A percentile compares a stretch with the other conserved stretches of the same genome.
Evolutionary conservation across 2,113 vertebrate species (phyloP).

Genomic region (Heloderma charlesbogerti): DNA sequence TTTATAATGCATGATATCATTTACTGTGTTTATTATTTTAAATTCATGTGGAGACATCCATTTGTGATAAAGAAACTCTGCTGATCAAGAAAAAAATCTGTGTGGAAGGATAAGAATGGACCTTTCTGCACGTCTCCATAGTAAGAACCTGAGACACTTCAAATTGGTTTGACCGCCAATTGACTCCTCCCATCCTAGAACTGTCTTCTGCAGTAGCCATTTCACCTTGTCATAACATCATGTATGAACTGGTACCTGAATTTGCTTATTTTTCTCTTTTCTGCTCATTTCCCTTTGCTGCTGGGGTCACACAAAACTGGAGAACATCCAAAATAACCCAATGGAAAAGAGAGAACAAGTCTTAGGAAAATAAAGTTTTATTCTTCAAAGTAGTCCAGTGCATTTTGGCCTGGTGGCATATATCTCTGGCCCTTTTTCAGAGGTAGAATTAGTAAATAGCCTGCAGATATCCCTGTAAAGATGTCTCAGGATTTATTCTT

Average conservation of each 20-base stretch:
- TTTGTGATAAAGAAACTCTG: not conserved
- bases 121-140: not conserved
- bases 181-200: not conserved
- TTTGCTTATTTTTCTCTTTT: too few species aligned
- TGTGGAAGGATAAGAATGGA: not conserved
- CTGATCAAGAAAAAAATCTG: not conserved
- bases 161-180: not conserved
- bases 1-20: not conserved
- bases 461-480: too few species aligned
- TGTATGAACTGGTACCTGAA: not conserved
- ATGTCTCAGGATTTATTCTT: too few species aligned
- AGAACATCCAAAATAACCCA: too few species aligned
- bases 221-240: not conserved
- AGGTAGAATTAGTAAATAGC: too few species aligned
- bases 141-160: not conserved
- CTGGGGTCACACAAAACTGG: too few species aligned
- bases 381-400: too few species aligned
- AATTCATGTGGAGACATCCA: not conserved
- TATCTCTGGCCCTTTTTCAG: too few species aligned
- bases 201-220: not conserved
- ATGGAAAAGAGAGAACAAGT: too few species aligned
- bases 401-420: too few species aligned
- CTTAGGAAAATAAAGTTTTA: too few species aligned
- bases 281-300: not conserved
- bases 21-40: not conserved